A percentile compares a stretch with the other conserved stretches of the same genome.
phyloP scores from a whole-genome alignment of 2,113 vertebrate species.

The Hepsetus odoe region DNA sequence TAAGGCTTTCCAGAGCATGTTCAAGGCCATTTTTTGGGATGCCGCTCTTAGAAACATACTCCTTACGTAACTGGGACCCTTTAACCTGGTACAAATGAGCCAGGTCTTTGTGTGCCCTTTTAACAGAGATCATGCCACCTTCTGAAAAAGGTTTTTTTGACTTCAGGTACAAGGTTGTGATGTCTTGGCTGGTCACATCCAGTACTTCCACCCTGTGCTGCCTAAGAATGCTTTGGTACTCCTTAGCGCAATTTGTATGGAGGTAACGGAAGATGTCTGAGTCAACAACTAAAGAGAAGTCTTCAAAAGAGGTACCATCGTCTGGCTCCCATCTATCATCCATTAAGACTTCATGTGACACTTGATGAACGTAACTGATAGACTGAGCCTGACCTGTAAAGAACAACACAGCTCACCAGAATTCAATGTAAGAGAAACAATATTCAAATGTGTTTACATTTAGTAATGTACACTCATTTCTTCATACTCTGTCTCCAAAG shows the following conservation, averaged over 20 bases:
- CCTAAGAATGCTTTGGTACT: conserved; percentile 61
- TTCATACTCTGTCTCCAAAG: too few species aligned
- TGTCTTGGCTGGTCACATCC: conserved; percentile 57
- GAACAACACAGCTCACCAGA: background rate
- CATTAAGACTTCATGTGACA: too few species aligned
- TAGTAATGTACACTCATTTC: too few species aligned
- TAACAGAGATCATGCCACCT: background rate
- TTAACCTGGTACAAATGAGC: conserved; percentile 67
- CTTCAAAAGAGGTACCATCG: conserved; percentile 44
- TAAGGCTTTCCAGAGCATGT: conserved; percentile 34
- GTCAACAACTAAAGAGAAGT: conserved; percentile 69
- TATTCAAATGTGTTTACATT: too few species aligned
- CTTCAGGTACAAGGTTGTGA: conserved; percentile 60
- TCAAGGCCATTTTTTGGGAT: conserved; percentile 40
- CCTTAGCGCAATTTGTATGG: conserved; percentile 55
- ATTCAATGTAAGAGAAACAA: background rate
- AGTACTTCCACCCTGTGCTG: conserved; percentile 57
- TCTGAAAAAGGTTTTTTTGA: background rate
- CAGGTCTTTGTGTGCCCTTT: conserved; percentile 55
- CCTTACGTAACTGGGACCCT: conserved; percentile 65
- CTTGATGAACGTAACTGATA: background rate
- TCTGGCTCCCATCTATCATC: background rate
- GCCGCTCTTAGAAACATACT: conserved; percentile 60
- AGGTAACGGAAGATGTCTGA: conserved; percentile 71
- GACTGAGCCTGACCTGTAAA: background rate